Base-by-base conservation (phyloP, 2,113 vertebrate genomes). In the Caranx melampygus region DNA sequence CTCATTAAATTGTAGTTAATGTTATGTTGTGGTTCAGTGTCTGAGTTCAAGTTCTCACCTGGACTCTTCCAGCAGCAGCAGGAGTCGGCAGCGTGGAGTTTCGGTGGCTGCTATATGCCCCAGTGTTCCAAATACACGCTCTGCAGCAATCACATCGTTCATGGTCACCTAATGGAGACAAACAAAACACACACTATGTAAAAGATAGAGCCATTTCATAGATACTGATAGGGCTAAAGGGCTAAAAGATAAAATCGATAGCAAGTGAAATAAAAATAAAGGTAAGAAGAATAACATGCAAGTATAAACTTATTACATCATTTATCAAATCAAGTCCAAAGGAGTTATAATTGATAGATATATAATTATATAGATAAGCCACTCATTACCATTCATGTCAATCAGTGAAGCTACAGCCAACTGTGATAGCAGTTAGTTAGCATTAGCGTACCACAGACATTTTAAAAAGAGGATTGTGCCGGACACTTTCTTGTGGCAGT, bases 101-200 rank as follows among this genome's bases (percentile, higher is more conserved):
- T 98, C 97, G 0, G 97, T 97, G 71, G 96, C 95, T n/a, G 97
- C 95, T 40, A 99, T 93, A 0, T 96, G 96, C 10, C 97, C 97
- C 82, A 99, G 86, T 49, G 97, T 94, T 21, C 98, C 98, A 78
- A 99, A 99, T 33, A 98, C 94, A 34, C 96, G 95, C 88, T 99
- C 98, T 0, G 97, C 97, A 86, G 95, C 96, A 7, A 98, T 93
- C 81, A 96, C 76, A 61, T 99, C 98, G 61, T 96, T 95, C 86
- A 96, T 96, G 6, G 97, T 98, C 81, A 99, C 96, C 98, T 99
- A 86, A 37, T 78, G 69, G 33, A 44, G 62, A 85, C 13, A 73
- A 12, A 66, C 31, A 79, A 14, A 71, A 54, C 33, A 45, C 5
- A 49, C 20, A 59, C 35, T 37, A 37, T 4, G 7, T 7, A 18